Conservation (phyloP, 2,113 vertebrate genomes). For the Rynchops niger region DNA sequence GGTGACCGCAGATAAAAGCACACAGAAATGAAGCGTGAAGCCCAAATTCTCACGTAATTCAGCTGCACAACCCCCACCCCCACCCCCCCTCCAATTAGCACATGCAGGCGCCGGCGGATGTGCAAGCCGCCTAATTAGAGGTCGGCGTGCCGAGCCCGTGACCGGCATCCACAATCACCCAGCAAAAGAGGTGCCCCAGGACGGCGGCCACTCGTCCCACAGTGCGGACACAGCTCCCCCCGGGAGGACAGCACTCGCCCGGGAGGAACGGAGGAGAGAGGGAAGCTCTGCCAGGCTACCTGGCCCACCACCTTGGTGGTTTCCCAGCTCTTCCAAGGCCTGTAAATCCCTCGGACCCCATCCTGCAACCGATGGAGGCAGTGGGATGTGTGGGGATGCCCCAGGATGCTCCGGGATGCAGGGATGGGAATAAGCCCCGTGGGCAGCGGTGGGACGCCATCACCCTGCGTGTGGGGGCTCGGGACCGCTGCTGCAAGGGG, state of each 20-base stretch:
- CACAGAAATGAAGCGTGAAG: not conserved
- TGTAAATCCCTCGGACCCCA: fast-evolving
- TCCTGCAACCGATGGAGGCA: not conserved
- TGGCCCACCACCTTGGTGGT: fast-evolving
- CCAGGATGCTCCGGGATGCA: not conserved
- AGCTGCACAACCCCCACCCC: not conserved
- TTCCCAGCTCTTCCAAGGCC: not conserved
- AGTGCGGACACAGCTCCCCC: fast-evolving
- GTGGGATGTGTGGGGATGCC: not conserved
- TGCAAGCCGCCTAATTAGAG: conserved; percentile 7
- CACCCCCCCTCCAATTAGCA: not conserved
- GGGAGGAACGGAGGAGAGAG: fast-evolving
- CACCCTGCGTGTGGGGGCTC: fast-evolving
- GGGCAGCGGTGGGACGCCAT: not conserved
- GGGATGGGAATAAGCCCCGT: not conserved
- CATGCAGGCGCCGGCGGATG: fast-evolving
- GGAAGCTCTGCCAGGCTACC: not conserved
- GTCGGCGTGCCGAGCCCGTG: fast-evolving
- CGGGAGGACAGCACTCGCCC: fast-evolving
- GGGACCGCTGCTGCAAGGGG: not conserved
- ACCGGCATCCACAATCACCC: not conserved
- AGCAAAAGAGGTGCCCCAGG: not conserved
- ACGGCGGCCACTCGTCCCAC: fast-evolving
- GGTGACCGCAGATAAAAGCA: not conserved
- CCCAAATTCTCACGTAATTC: not conserved